Evolutionary conservation across 1,140 invertebrate genomes (phyloP).

Genomic region (Monomorium pharaonis): DNA sequence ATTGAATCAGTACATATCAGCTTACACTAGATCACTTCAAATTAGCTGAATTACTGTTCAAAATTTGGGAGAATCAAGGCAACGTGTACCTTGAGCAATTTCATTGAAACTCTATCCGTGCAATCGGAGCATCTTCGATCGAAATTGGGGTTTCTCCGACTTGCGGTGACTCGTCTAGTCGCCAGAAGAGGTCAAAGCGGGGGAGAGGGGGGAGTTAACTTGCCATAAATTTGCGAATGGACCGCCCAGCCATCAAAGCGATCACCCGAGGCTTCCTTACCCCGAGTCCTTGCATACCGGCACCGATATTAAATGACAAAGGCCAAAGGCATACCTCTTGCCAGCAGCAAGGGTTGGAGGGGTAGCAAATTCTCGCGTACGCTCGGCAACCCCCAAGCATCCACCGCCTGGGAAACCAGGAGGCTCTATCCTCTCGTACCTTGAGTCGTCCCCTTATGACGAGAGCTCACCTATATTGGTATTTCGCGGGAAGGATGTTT

Average conservation of each 20-base stretch:
- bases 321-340: slow-evolving; percentile 84
- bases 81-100: slow-evolving; percentile 16
- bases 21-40: background rate
- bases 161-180: slow-evolving; percentile 20
- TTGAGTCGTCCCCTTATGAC: slow-evolving; percentile 69
- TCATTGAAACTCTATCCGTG: slow-evolving; percentile 38
- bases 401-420: slow-evolving; percentile 72
- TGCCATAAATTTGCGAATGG: slow-evolving; percentile 81
- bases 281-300: slow-evolving; percentile 82
- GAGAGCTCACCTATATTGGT: slow-evolving; percentile 78
- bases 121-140: slow-evolving; percentile 50
- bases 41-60: slow-evolving; percentile 19
- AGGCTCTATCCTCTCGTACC: slow-evolving; percentile 67
- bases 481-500: slow-evolving; percentile 83
- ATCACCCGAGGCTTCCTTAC: slow-evolving; percentile 84
- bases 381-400: slow-evolving; percentile 79
- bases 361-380: slow-evolving; percentile 82
- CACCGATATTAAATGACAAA: slow-evolving; percentile 85
- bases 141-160: slow-evolving; percentile 56
- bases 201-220: slow-evolving; percentile 69
- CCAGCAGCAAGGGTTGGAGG: slow-evolving; percentile 77
- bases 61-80: slow-evolving; percentile 33
- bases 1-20: background rate
- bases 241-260: slow-evolving; percentile 83
- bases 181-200: slow-evolving; percentile 60